A percentile compares a stretch with the other conserved stretches of the same genome.
Conservation (phyloP, 2,113 vertebrate species). For the Tursiops truncatus region DNA sequence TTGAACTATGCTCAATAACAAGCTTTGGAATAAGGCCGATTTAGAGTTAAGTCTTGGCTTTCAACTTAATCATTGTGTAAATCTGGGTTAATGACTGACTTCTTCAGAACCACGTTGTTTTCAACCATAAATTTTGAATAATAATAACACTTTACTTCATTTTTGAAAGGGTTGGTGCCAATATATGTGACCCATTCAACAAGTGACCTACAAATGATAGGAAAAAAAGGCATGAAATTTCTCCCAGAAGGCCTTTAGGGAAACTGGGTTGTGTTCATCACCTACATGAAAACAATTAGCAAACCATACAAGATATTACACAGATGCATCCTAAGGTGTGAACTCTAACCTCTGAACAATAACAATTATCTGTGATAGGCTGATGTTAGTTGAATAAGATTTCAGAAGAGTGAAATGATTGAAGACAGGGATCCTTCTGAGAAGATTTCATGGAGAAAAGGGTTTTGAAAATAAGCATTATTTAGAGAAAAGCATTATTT, state of each 20-base stretch:
- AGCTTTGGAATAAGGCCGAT: neutral
- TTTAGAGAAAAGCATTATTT: neutral
- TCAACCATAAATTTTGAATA: neutral
- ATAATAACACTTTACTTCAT: neutral
- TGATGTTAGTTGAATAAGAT: neutral
- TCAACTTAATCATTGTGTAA: neutral
- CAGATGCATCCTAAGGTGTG: neutral
- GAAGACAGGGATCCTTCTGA: neutral
- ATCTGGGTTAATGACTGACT: neutral
- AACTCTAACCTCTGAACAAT: neutral
- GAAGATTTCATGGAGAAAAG: neutral
- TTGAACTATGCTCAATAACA: neutral
- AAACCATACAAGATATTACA: neutral
- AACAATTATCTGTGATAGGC: neutral
- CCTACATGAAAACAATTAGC: neutral
- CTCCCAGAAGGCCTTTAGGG: neutral
- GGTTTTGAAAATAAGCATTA: neutral
- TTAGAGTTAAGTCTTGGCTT: neutral
- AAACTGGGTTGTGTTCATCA: neutral
- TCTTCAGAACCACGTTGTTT: neutral
- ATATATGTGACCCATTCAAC: neutral
- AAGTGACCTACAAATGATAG: neutral
- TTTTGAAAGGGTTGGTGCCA: neutral
- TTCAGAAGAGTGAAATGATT: neutral
- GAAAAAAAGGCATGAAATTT: neutral